Conservation (phyloP, 2,888 invertebrate species). For the Morpho deidamia region DNA sequence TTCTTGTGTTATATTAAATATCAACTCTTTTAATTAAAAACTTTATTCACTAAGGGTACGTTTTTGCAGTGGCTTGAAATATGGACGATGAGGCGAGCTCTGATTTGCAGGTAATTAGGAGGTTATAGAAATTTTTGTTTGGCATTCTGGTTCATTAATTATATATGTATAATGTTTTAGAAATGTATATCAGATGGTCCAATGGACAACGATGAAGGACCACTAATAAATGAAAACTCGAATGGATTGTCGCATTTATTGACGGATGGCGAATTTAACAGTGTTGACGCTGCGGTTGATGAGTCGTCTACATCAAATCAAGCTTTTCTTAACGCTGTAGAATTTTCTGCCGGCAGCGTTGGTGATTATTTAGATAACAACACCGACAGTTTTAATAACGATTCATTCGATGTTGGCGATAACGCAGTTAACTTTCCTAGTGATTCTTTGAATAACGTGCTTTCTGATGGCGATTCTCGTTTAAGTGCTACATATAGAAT, state of each 20-base stretch:
- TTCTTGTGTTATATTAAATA: too few species aligned
- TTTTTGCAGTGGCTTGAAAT: slow-evolving; percentile 5
- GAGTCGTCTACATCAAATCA: slow-evolving; percentile 69
- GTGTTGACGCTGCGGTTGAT: slow-evolving; percentile 62
- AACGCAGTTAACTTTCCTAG: slow-evolving; percentile 66
- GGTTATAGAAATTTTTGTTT: slow-evolving; percentile 29
- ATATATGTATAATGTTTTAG: slow-evolving; percentile 32
- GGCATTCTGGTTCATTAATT: slow-evolving; percentile 23
- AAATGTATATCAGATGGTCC: slow-evolving; percentile 58
- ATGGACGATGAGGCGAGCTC: slow-evolving; percentile 63
- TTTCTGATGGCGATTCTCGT: slow-evolving; percentile 61
- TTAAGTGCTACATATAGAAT: slow-evolving; percentile 44
- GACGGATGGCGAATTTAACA: slow-evolving; percentile 67
- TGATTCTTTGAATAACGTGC: slow-evolving; percentile 56
- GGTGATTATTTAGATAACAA: slow-evolving; percentile 68
- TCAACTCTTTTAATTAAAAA: too few species aligned
- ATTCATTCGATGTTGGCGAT: slow-evolving; percentile 67
- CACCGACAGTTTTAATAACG: slow-evolving; percentile 52
- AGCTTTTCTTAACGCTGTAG: slow-evolving; percentile 67
- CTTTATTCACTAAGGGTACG: too few species aligned
- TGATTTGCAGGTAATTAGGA: slow-evolving; percentile 59
- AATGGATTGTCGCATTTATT: slow-evolving; percentile 67
- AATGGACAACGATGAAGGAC: slow-evolving; percentile 70
- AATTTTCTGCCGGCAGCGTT: slow-evolving; percentile 66
- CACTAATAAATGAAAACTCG: slow-evolving; percentile 67